phyloP scores from a whole-genome alignment of 2,888 invertebrate species.

The Drosophila merina region DNA sequence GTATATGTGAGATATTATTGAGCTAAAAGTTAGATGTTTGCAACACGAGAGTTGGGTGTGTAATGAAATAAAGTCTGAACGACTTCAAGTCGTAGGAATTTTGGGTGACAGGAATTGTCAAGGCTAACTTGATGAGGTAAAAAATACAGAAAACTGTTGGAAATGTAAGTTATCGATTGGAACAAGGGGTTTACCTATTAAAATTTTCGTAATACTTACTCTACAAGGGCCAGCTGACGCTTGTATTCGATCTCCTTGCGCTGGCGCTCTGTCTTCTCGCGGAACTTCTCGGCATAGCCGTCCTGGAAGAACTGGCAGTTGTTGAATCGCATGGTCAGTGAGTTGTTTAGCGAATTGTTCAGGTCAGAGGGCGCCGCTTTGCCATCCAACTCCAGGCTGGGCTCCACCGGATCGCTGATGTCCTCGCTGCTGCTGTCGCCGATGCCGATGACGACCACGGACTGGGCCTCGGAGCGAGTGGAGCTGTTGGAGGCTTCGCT shows the following conservation, averaged over 20 bases:
- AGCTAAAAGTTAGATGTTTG: no score
- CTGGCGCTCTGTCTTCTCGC: conserved; percentile 5
- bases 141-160: no score
- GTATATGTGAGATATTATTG: no score
- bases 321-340: not conserved
- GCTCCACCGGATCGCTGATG: not conserved
- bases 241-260: conserved; percentile 18
- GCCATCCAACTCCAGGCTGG: not conserved
- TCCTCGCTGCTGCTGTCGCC: not conserved
- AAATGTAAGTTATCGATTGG: no score
- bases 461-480: not conserved
- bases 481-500: conserved; percentile 2
- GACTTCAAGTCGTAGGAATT: no score
- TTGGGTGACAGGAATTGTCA: no score
- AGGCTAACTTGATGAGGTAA: no score
- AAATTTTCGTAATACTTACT: conserved; percentile 32
- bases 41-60: no score
- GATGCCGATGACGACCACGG: not conserved
- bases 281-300: conserved; percentile 25
- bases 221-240: conserved; percentile 8
- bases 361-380: not conserved
- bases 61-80: no score
- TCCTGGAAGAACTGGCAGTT: conserved; percentile 41
- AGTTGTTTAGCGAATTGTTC: not conserved
- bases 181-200: no score